Conservation (phyloP, 1,140 invertebrate genomes). For the Drosophila bocqueti region DNA sequence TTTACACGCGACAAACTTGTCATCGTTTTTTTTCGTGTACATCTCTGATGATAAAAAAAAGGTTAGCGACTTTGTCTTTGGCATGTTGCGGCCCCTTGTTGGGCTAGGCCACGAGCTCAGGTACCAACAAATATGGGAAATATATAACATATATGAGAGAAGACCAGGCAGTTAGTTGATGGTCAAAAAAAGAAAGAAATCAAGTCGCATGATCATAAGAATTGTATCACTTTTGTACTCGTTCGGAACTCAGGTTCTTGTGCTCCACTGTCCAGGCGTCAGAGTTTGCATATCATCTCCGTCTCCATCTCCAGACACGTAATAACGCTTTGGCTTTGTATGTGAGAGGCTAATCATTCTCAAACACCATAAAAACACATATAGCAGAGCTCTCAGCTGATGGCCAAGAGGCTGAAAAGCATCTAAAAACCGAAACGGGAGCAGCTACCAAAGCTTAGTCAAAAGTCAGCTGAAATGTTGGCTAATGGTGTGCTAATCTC, state of each 20-base stretch:
- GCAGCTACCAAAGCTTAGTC: slow-evolving; percentile 75
- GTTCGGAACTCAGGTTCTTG: slow-evolving; percentile 2
- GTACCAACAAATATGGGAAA: slow-evolving; percentile 49
- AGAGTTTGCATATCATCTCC: slow-evolving; percentile 51
- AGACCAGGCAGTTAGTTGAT: slow-evolving; percentile 4
- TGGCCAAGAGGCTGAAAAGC: slow-evolving; percentile 15
- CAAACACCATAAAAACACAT: slow-evolving; percentile 78
- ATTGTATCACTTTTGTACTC: slow-evolving; percentile 54
- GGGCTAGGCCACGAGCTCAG: slow-evolving; percentile 70
- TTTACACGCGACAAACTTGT: slow-evolving; percentile 83
- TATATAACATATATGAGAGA: slow-evolving; percentile 6
- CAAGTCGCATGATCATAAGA: slow-evolving; percentile 64
- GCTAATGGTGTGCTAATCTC: slow-evolving; percentile 62
- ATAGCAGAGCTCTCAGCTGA: slow-evolving; percentile 51
- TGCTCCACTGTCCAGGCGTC: slow-evolving; percentile 29
- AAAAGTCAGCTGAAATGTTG: slow-evolving; percentile 57
- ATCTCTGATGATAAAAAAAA: slow-evolving; percentile 62
- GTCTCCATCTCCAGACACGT: slow-evolving; percentile 50
- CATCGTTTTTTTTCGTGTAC: slow-evolving; percentile 65
- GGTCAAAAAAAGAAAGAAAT: slow-evolving; percentile 19
- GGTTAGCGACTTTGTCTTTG: slow-evolving; percentile 72
- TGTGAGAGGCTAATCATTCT: slow-evolving; percentile 73
- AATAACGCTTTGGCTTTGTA: slow-evolving; percentile 61
- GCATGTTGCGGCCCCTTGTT: slow-evolving; percentile 56
- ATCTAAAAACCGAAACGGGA: slow-evolving; percentile 18